A percentile compares a stretch with the other conserved stretches of the same genome.
Conservation (phyloP, 1,140 invertebrate genomes). For the Choristoneura fumiferana region DNA sequence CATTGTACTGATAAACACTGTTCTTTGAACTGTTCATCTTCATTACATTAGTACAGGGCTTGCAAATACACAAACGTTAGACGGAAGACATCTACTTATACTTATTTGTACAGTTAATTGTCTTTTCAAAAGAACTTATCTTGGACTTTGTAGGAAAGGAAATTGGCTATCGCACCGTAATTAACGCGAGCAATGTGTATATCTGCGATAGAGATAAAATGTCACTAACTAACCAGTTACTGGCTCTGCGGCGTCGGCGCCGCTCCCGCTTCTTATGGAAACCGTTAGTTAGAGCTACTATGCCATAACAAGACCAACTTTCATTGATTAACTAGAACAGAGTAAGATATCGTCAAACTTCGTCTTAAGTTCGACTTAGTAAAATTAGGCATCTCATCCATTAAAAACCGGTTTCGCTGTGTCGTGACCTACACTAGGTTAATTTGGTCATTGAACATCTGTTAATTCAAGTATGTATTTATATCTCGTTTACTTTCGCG, state of each 20-base stretch:
- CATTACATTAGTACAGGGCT: too few relatives aligned
- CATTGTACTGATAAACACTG: background rate
- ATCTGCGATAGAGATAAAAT: too few relatives aligned
- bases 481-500: background rate
- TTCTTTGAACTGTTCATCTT: background rate
- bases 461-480: background rate
- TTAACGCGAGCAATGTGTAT: background rate
- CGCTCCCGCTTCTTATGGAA: conserved; percentile 19
- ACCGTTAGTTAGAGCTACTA: conserved; percentile 19
- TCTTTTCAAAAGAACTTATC: too few relatives aligned
- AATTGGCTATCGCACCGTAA: background rate
- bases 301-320: conserved; percentile 28
- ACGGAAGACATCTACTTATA: too few relatives aligned
- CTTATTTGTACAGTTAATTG: too few relatives aligned
- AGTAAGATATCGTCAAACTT: background rate
- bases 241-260: background rate
- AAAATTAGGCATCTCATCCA: background rate
- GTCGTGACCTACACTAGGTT: background rate
- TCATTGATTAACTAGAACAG: conserved; percentile 23
- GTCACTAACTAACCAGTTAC: too few relatives aligned
- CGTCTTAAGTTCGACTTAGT: conserved; percentile 3
- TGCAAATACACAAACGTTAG: too few relatives aligned
- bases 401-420: conserved; percentile 2
- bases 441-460: background rate
- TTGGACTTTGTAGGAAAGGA: too few relatives aligned